These are phyloP conservation scores for Ochropleura leucogaster DNA, from an alignment of 2,888 invertebrate species.

Conservation along the genomic window DNA sequence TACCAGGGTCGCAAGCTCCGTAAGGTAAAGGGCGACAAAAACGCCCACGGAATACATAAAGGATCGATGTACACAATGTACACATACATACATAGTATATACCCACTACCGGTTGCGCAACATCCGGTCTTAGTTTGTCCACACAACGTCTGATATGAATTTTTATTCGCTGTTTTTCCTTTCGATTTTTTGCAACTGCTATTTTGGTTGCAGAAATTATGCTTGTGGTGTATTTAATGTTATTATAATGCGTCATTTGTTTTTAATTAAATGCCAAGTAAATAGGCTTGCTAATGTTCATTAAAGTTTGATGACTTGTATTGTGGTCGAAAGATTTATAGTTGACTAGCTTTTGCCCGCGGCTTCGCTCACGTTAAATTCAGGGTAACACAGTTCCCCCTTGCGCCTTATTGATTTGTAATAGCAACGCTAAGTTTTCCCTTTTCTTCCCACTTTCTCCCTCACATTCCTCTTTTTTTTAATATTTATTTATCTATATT, in stretches of 20 bases:
- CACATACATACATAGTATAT: constrained; percentile 13
- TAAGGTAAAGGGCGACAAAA: constrained; percentile 73
- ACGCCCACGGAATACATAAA: constrained; percentile 66
- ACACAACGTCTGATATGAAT: constrained; percentile 56
- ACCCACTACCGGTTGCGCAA: constrained; percentile 65
- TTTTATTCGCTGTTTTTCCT: constrained; percentile 54
- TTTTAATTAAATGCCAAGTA: background rate
- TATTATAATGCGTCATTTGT: constrained; percentile 16
- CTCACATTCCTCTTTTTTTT: no score
- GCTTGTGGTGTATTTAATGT: constrained; percentile 17
- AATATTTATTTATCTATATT: no score
- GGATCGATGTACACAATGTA: constrained; percentile 61
- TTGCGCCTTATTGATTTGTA: no score
- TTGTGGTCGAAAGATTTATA: background rate
- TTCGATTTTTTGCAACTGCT: constrained; percentile 48
- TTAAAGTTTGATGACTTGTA: background rate
- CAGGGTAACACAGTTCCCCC: no score
- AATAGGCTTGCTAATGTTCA: background rate
- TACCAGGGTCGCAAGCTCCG: constrained; percentile 58
- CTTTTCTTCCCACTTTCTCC: no score
- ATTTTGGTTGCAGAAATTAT: constrained; percentile 29
- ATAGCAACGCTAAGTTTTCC: no score
- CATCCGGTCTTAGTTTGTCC: constrained; percentile 66
- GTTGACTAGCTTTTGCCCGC: no score
- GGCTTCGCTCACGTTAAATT: no score